Conservation (phyloP, 2,113 vertebrate species). For the Macquaria australasica region DNA sequence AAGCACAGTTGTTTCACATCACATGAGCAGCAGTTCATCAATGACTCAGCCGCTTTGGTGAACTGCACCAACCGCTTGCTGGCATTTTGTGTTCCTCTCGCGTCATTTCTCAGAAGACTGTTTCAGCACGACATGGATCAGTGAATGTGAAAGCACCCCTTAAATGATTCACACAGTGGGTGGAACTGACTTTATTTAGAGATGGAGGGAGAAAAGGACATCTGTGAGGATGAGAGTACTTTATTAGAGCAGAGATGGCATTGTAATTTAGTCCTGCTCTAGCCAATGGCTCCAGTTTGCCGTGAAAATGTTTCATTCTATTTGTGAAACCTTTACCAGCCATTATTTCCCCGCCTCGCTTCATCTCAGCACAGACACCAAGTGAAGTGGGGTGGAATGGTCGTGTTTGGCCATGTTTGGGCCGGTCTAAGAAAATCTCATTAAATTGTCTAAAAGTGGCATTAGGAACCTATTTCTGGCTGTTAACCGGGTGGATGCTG, state of each 20-base stretch:
- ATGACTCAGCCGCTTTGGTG: slow-evolving; percentile 31
- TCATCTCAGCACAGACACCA: slow-evolving; percentile 32
- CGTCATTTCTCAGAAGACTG: slow-evolving; percentile 52
- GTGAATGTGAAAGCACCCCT: slow-evolving; percentile 58
- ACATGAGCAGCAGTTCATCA: slow-evolving; percentile 28
- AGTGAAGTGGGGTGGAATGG: background rate
- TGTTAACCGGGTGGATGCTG: slow-evolving; percentile 9
- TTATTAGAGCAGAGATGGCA: slow-evolving; percentile 44
- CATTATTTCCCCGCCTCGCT: slow-evolving; percentile 20
- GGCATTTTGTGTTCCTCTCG: slow-evolving; percentile 47
- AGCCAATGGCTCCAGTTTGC: slow-evolving; percentile 12
- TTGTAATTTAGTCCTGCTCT: slow-evolving; percentile 31
- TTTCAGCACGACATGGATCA: slow-evolving; percentile 61
- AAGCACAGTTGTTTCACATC: slow-evolving; percentile 1
- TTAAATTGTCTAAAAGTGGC: slow-evolving; percentile 47
- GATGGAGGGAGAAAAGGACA: slow-evolving; percentile 22
- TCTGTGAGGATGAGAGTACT: slow-evolving; percentile 39
- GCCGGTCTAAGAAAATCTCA: slow-evolving; percentile 34
- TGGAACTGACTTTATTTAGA: slow-evolving; percentile 64
- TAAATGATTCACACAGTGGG: slow-evolving; percentile 56
- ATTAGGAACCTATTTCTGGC: slow-evolving; percentile 39
- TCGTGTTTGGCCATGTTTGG: background rate
- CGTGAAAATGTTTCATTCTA: slow-evolving; percentile 39
- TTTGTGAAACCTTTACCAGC: slow-evolving; percentile 35
- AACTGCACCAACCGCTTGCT: slow-evolving; percentile 39